Base-by-base conservation (phyloP, 2,113 vertebrate genomes). In the Ceyx cyanopectus region DNA sequence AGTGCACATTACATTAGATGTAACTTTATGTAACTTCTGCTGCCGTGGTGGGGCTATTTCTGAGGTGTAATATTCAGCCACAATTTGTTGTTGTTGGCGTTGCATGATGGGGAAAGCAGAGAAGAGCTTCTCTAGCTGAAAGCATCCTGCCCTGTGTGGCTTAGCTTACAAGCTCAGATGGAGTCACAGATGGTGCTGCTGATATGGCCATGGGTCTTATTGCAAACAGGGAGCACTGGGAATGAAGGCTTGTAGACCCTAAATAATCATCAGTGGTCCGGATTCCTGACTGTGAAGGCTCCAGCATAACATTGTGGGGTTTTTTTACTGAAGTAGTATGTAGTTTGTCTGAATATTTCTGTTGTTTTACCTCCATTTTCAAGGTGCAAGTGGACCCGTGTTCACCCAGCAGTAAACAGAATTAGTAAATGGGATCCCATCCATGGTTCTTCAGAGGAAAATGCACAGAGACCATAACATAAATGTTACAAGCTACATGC, bases 141-240 rank as follows among this genome's bases (percentile, higher is more conserved):
- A 87, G 72, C 56, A 2, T 68, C 4, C 1, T 80, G 79, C 63
- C 82, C 73, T 56, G 53, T 2, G 1, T 48, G 57, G 40, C 57
- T 57, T 56, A n/a, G 65, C 7, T 81, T 72, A 37, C n/a, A 21
- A 53, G 84, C 58, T 95, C 84, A 41, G 62, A 61, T 72, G 81
- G 93, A 91, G 67, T 65, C 5, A 6, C 75, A 92, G 84, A 92
- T 87, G 93, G 79, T 76, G 87, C 89, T 90, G 82, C 72, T 84
- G 81, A 61, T 81, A 43, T 0, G 24, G 50, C 66, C 58, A 3
- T 34, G 58, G 78, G 58, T 87, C 75, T 82, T 76, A 19, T 0
- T 37, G 62, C 75, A 65, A 34, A 27, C 54, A 30, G 26, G 0
- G 6, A 63, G 56, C 6, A 1, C 48, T 45, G 65, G 26, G 24